These are phyloP conservation scores for Macroglossus sobrinus DNA, from an alignment of 2,113 vertebrate species.

Conservation along the genomic window DNA sequence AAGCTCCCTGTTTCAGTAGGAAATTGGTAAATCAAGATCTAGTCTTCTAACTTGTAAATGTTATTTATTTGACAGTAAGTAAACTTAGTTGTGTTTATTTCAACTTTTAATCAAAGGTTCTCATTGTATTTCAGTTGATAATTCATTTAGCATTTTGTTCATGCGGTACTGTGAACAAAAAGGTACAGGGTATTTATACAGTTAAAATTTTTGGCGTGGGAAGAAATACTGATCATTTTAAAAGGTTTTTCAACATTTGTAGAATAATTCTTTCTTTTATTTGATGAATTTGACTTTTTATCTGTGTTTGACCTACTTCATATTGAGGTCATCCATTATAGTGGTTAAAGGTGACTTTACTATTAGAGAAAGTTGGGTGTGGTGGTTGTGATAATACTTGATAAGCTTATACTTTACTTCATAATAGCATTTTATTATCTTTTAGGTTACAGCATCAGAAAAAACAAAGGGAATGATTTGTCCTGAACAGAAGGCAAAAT, in stretches of 20 bases:
- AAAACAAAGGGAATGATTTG: slow-evolving; percentile 75
- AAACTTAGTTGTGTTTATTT: background rate
- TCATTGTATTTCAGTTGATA: background rate
- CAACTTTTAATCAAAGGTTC: background rate
- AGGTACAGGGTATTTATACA: background rate
- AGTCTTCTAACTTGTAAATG: background rate
- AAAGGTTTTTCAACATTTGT: background rate
- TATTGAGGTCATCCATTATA: background rate
- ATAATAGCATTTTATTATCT: slow-evolving; percentile 56
- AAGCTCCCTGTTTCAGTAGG: background rate
- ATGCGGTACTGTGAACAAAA: background rate
- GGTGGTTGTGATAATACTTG: background rate
- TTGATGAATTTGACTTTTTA: background rate
- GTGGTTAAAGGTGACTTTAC: background rate
- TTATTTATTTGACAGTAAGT: background rate
- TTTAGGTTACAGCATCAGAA: slow-evolving; percentile 89
- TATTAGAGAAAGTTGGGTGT: background rate
- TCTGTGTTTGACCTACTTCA: background rate
- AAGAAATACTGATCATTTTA: background rate
- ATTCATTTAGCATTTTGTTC: no score
- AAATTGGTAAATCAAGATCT: background rate
- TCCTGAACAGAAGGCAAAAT: slow-evolving; percentile 89
- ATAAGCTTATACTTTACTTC: background rate
- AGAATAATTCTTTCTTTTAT: background rate
- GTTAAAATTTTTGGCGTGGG: background rate